Conservation (phyloP, 2,797 vertebrate species). For the Hipposideros larvatus region DNA sequence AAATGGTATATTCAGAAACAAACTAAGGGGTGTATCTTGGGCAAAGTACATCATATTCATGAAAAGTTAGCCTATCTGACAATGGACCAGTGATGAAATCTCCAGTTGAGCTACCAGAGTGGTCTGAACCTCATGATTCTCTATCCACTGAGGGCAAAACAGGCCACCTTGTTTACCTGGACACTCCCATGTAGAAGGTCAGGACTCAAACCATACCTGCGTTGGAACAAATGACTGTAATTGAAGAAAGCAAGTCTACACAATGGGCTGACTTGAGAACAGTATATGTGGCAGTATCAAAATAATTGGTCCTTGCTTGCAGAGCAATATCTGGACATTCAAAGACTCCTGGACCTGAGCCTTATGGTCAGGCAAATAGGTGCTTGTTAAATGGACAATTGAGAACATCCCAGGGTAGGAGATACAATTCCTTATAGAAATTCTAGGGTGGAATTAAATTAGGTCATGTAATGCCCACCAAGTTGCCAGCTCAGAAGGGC, state of each 20-base stretch:
- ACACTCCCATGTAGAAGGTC: neutral
- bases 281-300: neutral
- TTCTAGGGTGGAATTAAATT: neutral
- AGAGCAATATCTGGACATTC: neutral
- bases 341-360: neutral
- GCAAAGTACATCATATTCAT: neutral
- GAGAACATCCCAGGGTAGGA: neutral
- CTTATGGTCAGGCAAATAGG: neutral
- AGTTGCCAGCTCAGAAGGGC: neutral
- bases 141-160: neutral
- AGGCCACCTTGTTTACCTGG: neutral
- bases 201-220: neutral
- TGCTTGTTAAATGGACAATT: neutral
- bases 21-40: neutral
- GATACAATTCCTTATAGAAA: neutral
- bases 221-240: neutral
- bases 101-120: neutral
- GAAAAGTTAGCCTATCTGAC: neutral
- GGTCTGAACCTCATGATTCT: neutral
- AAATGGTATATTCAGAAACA: neutral
- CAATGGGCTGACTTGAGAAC: neutral
- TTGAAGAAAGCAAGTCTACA: neutral
- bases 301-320: neutral
- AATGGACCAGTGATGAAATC: neutral
- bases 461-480: neutral